These are phyloP conservation scores for Coendou prehensilis DNA, from an alignment of 2,797 vertebrate genomes.

Conservation along the genomic window DNA sequence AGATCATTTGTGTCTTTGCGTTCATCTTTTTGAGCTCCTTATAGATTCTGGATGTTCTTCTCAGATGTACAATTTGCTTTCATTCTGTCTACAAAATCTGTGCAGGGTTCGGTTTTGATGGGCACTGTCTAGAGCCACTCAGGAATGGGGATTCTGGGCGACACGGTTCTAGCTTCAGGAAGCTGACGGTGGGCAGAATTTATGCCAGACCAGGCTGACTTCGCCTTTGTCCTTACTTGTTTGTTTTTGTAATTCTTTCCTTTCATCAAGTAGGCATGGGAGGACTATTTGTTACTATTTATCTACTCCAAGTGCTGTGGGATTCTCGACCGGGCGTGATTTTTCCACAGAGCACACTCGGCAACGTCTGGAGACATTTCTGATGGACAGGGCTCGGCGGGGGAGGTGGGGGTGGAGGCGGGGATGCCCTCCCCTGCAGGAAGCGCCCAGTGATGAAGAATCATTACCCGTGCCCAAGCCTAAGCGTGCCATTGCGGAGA, in stretches of 20 bases:
- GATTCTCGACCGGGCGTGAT: neutral
- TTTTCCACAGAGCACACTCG: neutral
- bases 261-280: neutral
- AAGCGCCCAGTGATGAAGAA: neutral
- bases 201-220: neutral
- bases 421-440: no score
- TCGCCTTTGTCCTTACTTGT: neutral
- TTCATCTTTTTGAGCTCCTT: no score
- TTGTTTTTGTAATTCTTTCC: conserved; percentile 9
- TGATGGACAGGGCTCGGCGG: no score
- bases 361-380: neutral
- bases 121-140: neutral
- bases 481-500: neutral
- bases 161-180: neutral
- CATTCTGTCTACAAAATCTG: neutral
- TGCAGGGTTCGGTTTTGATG: neutral
- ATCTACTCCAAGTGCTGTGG: neutral
- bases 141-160: neutral
- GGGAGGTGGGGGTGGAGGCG: no score
- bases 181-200: neutral
- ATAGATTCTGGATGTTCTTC: no score
- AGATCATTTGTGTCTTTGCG: no score
- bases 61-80: no score
- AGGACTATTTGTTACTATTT: neutral
- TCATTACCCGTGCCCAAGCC: neutral